Base-by-base conservation (phyloP, 2,113 vertebrate genomes). In the Chloropsis cyanopogon region DNA sequence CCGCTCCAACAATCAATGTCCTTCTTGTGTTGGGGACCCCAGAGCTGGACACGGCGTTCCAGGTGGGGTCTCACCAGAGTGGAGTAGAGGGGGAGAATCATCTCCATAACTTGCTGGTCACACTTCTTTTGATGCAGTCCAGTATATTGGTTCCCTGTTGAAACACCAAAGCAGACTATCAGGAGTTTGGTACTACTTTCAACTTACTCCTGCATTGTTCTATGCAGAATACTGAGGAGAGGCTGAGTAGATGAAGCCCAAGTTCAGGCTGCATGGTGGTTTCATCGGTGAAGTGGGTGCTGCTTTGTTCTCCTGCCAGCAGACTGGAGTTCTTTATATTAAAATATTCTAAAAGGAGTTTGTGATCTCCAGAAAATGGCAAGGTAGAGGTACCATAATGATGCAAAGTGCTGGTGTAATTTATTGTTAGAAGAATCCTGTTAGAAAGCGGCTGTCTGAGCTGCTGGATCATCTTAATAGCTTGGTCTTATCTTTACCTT, bases 1-100 rank as follows among this genome's bases (percentile, higher is more conserved):
- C 19, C 0, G 0, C 14, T 77, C 14, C 1, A 4, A 5, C 7
- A 63, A 9, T 21, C 17, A 0, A 1, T 47, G 21, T 49, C 29
- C 1, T 77, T 54, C 25, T 4, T 39, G 1, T 47, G 3, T 1
- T 85, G 70, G 7, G 12, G 15, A 8, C 21, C 3, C 42, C 15
- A 57, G 50, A 49, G 46, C 37, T 79, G 41, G 28, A 41, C 0
- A 4, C 1, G 1, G 25, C 11, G 16, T 52, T 78, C 1, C 64
- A 28, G n/a, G 18, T 28, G 22, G 10, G 33, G 10, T 56, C 41
- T 85, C 52, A 44, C 10, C 3, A 23, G 31, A 26, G n/a, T 3
- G 1, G 42, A 50, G 28, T 0, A 50, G n/a, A 53, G 9, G 2
- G 28, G 9, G 3, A 65, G 37, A 15, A 28, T 66, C 20, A 4